Evolutionary conservation across 2,888 invertebrate species (phyloP), one percentile per base, ranked within the genome.

Genomic region (Chaetoderma sp.): DNA sequence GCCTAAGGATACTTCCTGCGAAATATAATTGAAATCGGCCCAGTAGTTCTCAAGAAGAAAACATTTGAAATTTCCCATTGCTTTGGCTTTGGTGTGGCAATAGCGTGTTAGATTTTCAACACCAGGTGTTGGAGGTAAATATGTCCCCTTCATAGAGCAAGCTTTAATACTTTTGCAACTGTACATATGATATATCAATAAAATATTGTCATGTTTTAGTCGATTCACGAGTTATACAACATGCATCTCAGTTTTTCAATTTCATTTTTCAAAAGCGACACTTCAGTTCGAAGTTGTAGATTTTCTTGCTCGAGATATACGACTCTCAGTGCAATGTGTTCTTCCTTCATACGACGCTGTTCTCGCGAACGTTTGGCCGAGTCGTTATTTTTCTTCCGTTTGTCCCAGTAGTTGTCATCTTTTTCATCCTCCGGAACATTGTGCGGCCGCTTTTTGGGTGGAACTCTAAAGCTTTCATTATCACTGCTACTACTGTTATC

Each of bases 381-480:
- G 61, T 86, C 86, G 68, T 87, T 87, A 74, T 87, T 87, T 72
- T 86, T 85, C 64, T 82, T 78, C n/a, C 87, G 77, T 55, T 86
- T 83, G 57, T 87, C 87, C 82, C 83, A 83, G 65, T 87, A 87
- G 16, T 63, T 52, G 30, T 75, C 77, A 72, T 87, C 86, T 67
- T 86, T 86, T 59, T 74, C 70, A 6, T 74, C 70, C 4, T 77
- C 79, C 0, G 81, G 80, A 21, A 82, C 74, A 21, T 61, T 56
- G 30, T 66, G 68, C 25, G 76, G 68, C 5, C 80, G 70, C 66
- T 82, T 82, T 65, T 82, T 82, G n/a, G 78, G 79, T 1, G 77
- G 81, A 36, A 75, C 63, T 16, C 61, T 63, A 25, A 58, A 58
- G 10, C 57, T 59, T 21, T 59, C 60, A 2, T 23, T 23, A 16